phyloP scores from a whole-genome alignment of 2,797 vertebrate genomes.

The Glossophaga mutica region DNA sequence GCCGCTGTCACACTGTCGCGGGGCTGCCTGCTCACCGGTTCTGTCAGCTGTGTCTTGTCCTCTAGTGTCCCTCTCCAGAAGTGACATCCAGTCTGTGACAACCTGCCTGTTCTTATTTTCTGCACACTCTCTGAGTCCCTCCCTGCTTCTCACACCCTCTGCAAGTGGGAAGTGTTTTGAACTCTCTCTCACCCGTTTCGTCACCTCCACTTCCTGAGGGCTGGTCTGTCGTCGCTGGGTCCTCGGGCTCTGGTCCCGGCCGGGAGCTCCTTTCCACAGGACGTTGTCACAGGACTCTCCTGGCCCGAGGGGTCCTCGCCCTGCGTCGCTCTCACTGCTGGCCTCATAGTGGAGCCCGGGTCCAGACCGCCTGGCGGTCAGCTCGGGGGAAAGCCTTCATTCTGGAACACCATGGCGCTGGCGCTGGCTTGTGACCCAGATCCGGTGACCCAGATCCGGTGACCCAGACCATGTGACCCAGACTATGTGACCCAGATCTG shows the following conservation, averaged over 20 bases:
- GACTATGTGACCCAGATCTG: too few relatives aligned
- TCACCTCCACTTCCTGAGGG: accelerated
- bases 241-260: accelerated
- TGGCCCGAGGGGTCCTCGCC: accelerated
- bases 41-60: accelerated
- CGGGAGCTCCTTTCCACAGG: accelerated
- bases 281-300: accelerated
- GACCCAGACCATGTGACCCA: not conserved
- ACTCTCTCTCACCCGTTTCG: accelerated
- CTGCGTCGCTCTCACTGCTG: accelerated
- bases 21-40: not conserved
- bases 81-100: accelerated
- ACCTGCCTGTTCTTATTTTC: accelerated
- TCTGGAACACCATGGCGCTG: accelerated
- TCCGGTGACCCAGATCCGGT: not conserved
- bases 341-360: not conserved
- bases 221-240: accelerated
- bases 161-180: too few relatives aligned
- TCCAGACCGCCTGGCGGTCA: accelerated
- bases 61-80: not conserved
- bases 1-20: accelerated
- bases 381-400: not conserved
- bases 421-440: not conserved
- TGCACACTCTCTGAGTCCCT: accelerated
- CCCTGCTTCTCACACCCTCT: accelerated